phyloP scores from a whole-genome alignment of 2,113 vertebrate species.

The Telmatochromis bifrenatus region DNA sequence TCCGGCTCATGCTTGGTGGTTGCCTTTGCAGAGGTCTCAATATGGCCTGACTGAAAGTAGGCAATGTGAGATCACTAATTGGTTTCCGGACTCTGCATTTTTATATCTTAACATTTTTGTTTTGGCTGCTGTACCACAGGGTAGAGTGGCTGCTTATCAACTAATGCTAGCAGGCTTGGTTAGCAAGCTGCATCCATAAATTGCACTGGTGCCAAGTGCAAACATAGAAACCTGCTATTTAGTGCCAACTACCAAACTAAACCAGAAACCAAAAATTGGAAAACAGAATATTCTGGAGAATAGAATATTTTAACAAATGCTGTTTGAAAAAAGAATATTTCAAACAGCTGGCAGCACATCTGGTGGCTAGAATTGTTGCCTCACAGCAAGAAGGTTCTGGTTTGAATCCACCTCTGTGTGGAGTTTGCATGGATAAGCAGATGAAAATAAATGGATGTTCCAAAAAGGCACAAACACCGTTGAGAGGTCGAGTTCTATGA shows the following conservation, averaged over 20 bases:
- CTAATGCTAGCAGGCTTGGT: background rate
- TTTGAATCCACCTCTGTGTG: background rate
- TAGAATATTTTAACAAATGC: background rate
- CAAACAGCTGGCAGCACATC: background rate
- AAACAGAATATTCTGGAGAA: background rate
- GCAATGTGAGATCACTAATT: background rate
- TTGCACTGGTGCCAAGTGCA: background rate
- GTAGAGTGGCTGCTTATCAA: background rate
- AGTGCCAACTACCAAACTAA: background rate
- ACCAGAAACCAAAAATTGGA: accelerated
- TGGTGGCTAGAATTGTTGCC: background rate
- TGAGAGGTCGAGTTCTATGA: background rate
- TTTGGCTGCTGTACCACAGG: background rate
- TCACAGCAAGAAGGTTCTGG: background rate
- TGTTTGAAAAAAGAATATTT: background rate
- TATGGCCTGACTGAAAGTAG: background rate
- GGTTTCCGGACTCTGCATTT: background rate
- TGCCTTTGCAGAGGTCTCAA: background rate
- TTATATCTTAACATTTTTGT: background rate
- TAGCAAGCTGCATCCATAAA: background rate
- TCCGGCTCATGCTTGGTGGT: background rate
- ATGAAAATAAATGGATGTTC: background rate
- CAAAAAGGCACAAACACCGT: background rate
- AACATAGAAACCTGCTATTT: background rate
- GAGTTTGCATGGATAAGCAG: background rate